Evolutionary conservation across 2,113 vertebrate species (phyloP).

Genomic region (Thunnus thynnus): DNA sequence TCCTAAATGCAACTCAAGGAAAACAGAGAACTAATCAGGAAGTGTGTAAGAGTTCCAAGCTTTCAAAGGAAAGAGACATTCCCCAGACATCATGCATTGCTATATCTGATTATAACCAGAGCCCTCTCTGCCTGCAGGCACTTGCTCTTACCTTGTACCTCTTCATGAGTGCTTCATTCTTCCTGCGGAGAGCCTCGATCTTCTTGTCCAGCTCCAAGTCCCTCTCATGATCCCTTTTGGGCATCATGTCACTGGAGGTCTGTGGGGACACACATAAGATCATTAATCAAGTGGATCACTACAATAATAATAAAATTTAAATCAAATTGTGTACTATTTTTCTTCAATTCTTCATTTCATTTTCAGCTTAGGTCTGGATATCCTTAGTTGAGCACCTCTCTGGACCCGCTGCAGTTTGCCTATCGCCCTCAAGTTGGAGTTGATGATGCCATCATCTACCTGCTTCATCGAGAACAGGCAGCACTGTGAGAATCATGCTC

Average conservation of each 20-base stretch:
- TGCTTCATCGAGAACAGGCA: not conserved
- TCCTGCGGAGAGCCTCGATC: constrained; percentile 93
- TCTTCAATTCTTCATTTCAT: no score
- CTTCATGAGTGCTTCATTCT: constrained; percentile 94
- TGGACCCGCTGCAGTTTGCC: not conserved
- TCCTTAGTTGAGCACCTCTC: not conserved
- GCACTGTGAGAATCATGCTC: not conserved
- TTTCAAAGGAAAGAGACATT: not conserved
- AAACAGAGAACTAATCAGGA: constrained; percentile 34
- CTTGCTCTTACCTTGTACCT: constrained; percentile 91
- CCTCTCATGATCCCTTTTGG: constrained; percentile 90
- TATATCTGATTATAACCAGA: not conserved
- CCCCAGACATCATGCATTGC: not conserved
- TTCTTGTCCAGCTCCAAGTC: constrained; percentile 94
- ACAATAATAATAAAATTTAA: not conserved
- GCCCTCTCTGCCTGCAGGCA: not conserved
- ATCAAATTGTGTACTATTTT: no score
- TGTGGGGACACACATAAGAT: constrained; percentile 62
- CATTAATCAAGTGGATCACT: not conserved
- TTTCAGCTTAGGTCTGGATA: no score
- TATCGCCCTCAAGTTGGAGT: not conserved
- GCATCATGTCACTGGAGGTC: constrained; percentile 83
- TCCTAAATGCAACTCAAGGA: constrained; percentile 85
- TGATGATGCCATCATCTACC: not conserved
- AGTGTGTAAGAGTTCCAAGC: not conserved